A percentile compares a stretch with the other conserved stretches of the same genome.
Conservation (phyloP, 1,140 invertebrate species). For the Leptestheria dahalacensis region DNA sequence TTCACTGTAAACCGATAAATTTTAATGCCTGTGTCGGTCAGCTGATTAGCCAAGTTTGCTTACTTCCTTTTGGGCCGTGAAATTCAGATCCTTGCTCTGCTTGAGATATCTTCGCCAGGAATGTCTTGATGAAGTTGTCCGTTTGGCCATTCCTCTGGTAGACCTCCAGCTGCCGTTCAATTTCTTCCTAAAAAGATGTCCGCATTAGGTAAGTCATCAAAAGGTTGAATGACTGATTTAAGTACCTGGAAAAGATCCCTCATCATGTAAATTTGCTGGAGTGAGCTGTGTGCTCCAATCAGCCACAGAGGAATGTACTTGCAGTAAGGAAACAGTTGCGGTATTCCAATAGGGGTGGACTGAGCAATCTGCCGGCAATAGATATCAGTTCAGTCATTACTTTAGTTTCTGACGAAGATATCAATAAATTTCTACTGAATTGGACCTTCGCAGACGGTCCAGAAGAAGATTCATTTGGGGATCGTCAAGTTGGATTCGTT, state of each 20-base stretch:
- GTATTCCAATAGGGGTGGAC: no score
- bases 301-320: neutral
- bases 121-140: neutral
- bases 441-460: neutral
- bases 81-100: neutral
- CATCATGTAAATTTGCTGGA: neutral
- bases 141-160: neutral
- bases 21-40: no score
- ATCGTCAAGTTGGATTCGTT: slow-evolving; percentile 8
- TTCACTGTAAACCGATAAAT: no score
- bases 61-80: neutral
- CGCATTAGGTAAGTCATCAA: no score
- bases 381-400: no score
- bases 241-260: neutral
- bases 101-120: neutral
- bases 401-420: no score
- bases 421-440: no score
- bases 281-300: neutral
- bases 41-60: no score
- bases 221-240: no score
- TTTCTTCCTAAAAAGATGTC: neutral
- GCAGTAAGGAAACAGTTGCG: neutral
- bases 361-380: no score
- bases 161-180: neutral
- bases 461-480: neutral